phyloP scores from a whole-genome alignment of 2,888 invertebrate genomes.

The Petrophora chlorosata region DNA sequence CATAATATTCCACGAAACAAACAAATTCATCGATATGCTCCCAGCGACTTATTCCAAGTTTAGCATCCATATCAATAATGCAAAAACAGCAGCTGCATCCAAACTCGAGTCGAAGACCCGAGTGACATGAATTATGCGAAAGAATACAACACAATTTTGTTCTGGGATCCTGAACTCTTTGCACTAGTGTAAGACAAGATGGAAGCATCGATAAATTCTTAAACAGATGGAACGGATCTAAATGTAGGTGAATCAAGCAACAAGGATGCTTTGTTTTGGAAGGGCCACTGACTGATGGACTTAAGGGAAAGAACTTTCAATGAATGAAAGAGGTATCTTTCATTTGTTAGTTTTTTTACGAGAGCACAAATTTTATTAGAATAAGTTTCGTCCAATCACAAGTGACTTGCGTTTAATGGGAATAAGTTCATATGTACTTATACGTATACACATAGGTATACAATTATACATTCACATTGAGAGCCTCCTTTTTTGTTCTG shows the following conservation, averaged over 20 bases:
- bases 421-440: too few species aligned
- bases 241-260: conserved; percentile 12
- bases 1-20: not conserved
- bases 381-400: too few species aligned
- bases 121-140: conserved; percentile 27
- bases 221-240: conserved; percentile 19
- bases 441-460: too few species aligned
- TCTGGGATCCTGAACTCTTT: conserved; percentile 15
- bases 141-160: conserved; percentile 20
- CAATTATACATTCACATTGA: too few species aligned
- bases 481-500: too few species aligned
- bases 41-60: not conserved
- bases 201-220: conserved; percentile 21
- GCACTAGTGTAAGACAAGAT: conserved; percentile 6
- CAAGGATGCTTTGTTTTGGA: conserved; percentile 11
- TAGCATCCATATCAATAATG: conserved; percentile 2
- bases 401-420: too few species aligned
- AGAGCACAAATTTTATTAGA: too few species aligned
- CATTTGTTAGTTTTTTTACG: too few species aligned
- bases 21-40: not conserved
- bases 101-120: conserved; percentile 14
- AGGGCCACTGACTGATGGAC: not conserved
- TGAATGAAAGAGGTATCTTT: too few species aligned
- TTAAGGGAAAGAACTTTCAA: too few species aligned
- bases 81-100: conserved; percentile 3